These are phyloP conservation scores for Drosophila paramelanica DNA, from an alignment of 2,888 invertebrate genomes.

Conservation along the genomic window DNA sequence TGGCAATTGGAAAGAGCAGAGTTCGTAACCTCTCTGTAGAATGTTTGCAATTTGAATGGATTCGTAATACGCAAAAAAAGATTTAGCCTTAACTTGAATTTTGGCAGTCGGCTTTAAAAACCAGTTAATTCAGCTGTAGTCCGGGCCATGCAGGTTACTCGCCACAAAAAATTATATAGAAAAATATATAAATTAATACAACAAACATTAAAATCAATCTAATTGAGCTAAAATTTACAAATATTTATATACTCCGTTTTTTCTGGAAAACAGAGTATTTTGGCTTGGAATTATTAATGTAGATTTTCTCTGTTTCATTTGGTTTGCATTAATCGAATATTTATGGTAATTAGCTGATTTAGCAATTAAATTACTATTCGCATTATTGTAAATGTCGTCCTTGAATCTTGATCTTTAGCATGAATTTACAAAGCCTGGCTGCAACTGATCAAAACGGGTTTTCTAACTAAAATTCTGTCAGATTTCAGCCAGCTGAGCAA, in stretches of 20 bases:
- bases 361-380: conserved; percentile 26
- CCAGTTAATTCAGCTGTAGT: conserved; percentile 1
- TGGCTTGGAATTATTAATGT: background rate
- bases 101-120: conserved; percentile 13
- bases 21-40: conserved; percentile 1
- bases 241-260: no score
- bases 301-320: conserved; percentile 2
- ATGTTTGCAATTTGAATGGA: conserved; percentile 1
- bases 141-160: background rate
- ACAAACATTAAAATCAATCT: no score
- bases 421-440: conserved; percentile 36
- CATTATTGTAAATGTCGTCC: conserved; percentile 40
- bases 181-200: conserved; percentile 6
- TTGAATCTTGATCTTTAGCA: conserved; percentile 45
- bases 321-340: background rate
- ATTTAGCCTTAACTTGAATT: conserved; percentile 11
- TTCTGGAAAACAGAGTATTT: no score
- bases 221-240: no score
- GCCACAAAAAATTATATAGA: background rate
- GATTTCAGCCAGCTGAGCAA: conserved; percentile 26
- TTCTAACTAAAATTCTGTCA: conserved; percentile 18
- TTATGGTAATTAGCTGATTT: conserved; percentile 30
- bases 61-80: background rate
- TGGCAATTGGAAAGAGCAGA: conserved; percentile 1
- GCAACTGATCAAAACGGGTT: conserved; percentile 48